Percentiles rank a stretch among this genome's conserved stretches.
Conservation (phyloP, 2,797 vertebrate genomes). For the Cyclopterus lumpus region DNA sequence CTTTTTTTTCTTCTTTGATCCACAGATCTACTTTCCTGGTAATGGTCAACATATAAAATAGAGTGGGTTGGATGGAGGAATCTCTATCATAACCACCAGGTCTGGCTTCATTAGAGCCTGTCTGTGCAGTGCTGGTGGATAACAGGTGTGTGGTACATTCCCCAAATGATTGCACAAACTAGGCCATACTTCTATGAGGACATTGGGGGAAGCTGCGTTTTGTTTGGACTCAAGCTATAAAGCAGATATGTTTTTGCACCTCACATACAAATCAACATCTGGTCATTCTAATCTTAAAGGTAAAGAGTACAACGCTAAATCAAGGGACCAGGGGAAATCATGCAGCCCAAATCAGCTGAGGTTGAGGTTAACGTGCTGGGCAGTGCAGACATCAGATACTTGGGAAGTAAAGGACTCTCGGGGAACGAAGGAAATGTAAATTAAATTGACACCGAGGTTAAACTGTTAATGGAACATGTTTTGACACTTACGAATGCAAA, state of each 20-base stretch:
- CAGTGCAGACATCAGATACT: not conserved
- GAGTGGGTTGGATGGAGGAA: slow-evolving; percentile 27
- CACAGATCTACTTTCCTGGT: not conserved
- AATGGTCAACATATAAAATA: slow-evolving; percentile 10
- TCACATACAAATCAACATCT: not conserved
- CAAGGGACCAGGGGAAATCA: not conserved
- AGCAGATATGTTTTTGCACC: slow-evolving; percentile 4
- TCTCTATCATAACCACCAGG: slow-evolving; percentile 44
- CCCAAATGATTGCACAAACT: slow-evolving; percentile 40
- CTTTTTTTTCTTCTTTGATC: too few relatives aligned
- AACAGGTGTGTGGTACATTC: slow-evolving; percentile 67
- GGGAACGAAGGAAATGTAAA: slow-evolving; percentile 6
- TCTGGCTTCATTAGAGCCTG: slow-evolving; percentile 47
- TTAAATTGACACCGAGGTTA: not conserved
- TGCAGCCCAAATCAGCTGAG: not conserved
- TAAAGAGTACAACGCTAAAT: not conserved
- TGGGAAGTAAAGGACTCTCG: not conserved
- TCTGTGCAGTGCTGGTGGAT: slow-evolving; percentile 32
- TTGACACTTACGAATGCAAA: slow-evolving; percentile 29
- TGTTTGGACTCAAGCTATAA: not conserved
- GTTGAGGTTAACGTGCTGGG: not conserved
- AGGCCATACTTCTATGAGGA: slow-evolving; percentile 20
- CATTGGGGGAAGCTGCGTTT: not conserved
- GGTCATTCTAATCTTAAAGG: not conserved
- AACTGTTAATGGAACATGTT: slow-evolving; percentile 7